Conservation (phyloP, 2,113 vertebrate species). For the Brachyhypopomus gauderio region DNA sequence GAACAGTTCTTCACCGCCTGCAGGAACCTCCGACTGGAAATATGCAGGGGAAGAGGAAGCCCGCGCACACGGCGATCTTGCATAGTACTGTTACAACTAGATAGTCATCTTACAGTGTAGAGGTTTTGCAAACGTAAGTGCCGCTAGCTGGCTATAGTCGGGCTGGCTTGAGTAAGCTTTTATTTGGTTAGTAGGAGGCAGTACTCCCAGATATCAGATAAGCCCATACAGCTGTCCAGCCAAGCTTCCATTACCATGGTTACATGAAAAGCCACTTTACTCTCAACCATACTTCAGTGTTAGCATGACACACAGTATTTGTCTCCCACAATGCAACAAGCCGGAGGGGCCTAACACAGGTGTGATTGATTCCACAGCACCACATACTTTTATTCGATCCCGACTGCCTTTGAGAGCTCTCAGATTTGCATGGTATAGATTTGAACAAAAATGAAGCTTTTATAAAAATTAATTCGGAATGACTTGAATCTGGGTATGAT, state of each 20-base stretch:
- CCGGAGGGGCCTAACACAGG: neutral
- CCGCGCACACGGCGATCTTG: slow-evolving; percentile 57
- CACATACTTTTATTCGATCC: slow-evolving; percentile 12
- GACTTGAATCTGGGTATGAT: slow-evolving; percentile 36
- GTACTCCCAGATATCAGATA: neutral
- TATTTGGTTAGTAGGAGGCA: neutral
- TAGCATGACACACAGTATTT: neutral
- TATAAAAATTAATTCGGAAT: neutral
- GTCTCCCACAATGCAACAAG: neutral
- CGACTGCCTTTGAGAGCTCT: slow-evolving; percentile 33
- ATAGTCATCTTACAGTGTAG: neutral
- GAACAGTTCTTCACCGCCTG: slow-evolving; percentile 73
- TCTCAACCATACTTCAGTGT: neutral
- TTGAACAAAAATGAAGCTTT: slow-evolving; percentile 15
- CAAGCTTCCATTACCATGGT: neutral
- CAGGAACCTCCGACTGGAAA: slow-evolving; percentile 77
- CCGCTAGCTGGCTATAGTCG: neutral
- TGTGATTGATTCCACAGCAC: slow-evolving; percentile 63
- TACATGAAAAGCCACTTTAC: neutral
- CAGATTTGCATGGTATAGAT: slow-evolving; percentile 37
- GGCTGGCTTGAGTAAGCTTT: neutral
- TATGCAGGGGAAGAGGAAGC: slow-evolving; percentile 79
- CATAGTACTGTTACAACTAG: neutral
- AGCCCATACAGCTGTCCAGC: no score
- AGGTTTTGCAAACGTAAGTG: neutral